Evolutionary conservation across 2,797 vertebrate species (phyloP), one percentile per base, ranked within the genome.

Genomic region (Australoheros facetus): DNA sequence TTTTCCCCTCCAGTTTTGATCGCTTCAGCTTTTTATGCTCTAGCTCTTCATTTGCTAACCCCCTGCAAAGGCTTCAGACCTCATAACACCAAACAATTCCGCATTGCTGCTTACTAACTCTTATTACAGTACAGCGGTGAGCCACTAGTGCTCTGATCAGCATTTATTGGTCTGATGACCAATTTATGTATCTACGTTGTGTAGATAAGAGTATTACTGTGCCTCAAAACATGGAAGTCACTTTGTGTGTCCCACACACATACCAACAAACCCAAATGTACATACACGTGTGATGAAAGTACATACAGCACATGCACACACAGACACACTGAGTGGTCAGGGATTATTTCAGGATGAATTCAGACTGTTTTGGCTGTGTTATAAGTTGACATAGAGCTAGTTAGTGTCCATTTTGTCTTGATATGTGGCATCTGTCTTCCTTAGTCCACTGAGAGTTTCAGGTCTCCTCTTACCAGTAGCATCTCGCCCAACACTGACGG

Each of bases 221-320:
- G 94, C 94, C 94, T 95, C 92, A 92, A 94, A 90, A 90, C 82
- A 91, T 90, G 83, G 87, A 93, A 93, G 91, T 93, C 89, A 91
- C 93, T 89, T 93, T 93, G 89, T 90, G 87, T 92, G 78, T 88
- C 87, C 55, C 78, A 69, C 87, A 88, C 85, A 87, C 82, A 84
- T 80, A 84, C 86, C 81, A 86, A 90, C 84, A 89, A 87, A 90
- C 83, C 79, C 87, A 89, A 88, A 90, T 88, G 86, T 87, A 84
- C 71, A 89, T 79, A 90, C 64, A 90, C 53, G 28, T 53, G 57
- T 85, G 85, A 84, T 84, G 80, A 84, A 72, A 76, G 83, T 62
- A 85, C 80, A 75, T 30, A 56, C 48, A 60, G 77, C 30, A 77
- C 34, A 71, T 21, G 23, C 72, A 87, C 70, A 86, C 74, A 85